These are phyloP conservation scores for Catocala fraxini DNA, from an alignment of 2,888 invertebrate genomes.

Conservation along the genomic window DNA sequence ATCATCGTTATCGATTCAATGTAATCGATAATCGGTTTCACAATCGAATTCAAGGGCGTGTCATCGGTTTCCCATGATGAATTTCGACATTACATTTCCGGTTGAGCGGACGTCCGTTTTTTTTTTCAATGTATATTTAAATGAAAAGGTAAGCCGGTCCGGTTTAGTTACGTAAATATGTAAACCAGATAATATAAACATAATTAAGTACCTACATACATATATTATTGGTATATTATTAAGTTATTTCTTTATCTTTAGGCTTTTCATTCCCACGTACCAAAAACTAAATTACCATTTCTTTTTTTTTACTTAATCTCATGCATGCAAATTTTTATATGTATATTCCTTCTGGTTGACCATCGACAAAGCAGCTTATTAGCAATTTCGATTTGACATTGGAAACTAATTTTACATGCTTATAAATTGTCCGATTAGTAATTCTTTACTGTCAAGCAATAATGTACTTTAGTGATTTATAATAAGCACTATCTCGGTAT, in stretches of 20 bases:
- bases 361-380: conserved; percentile 14
- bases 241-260: conserved; percentile 23
- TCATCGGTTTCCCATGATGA: conserved; percentile 57
- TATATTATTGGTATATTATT: conserved; percentile 10
- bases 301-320: too few relatives aligned
- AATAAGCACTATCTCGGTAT: background rate
- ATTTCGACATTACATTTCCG: conserved; percentile 52
- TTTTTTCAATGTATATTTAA: conserved; percentile 34
- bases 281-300: too few relatives aligned
- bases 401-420: conserved; percentile 6
- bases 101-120: conserved; percentile 52
- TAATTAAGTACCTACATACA: conserved; percentile 21
- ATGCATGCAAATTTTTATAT: too few relatives aligned
- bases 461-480: conserved; percentile 8
- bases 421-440: conserved; percentile 8
- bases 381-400: conserved; percentile 31
- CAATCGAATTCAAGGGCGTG: conserved; percentile 59
- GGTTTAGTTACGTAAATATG: conserved; percentile 27
- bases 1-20: conserved; percentile 48
- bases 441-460: conserved; percentile 6
- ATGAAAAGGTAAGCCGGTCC: conserved; percentile 20
- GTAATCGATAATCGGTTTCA: conserved; percentile 48
- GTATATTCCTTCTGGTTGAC: conserved; percentile 14
- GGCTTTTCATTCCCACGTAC: conserved; percentile 8
- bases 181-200: conserved; percentile 22